Evolutionary conservation across 64 coral and sea anemone species (phyloP), one percentile per base, ranked within the genome.

Genomic region (Montipora capricornis): DNA sequence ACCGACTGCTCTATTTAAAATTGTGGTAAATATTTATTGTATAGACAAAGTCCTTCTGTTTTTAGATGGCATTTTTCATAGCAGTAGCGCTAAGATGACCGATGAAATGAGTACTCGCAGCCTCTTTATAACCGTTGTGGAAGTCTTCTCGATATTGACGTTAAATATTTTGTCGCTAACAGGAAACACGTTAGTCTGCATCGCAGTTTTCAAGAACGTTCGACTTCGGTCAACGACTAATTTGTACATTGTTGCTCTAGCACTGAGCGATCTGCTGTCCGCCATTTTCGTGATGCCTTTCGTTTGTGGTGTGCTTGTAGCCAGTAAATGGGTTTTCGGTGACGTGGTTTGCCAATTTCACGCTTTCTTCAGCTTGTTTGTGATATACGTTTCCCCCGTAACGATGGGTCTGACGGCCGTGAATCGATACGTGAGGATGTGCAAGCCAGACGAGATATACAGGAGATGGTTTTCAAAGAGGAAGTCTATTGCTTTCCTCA

Each of bases 181-280:
- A 67, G 59, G 82, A 10, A 85, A 85, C 24, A 67, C 37, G 20
- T 19, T 85, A 8, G 61, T 85, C 10, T 85, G 82, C 51, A 29
- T 85, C 4, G 44, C 20, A 19, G 20, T 69, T 6, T 46, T 45
- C 11, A 85, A 69, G 61, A 67, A 83, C 53, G 13, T 7, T 29
- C 47, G 49, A 55, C 51, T 83, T 5, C 17, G 82, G 2, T 22
- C 82, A 22, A 67, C 59, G 46, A 85, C 60, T 10, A 45, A 66
- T 8, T 66, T 59, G 15, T 16, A 67, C 44, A 85, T 85, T 16
- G 24, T 85, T 85, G 29, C 82, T 3, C 26, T 85, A 20, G 82
- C 82, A 17, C 22, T 68, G 24, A 60, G 57, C 46, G 82, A 85
- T 64, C 44, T 85, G 3, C 17, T 64, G 7, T 85, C 82, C 14